phyloP scores from a whole-genome alignment of 2,797 vertebrate genomes.

The Poeciliopsis presidionis region DNA sequence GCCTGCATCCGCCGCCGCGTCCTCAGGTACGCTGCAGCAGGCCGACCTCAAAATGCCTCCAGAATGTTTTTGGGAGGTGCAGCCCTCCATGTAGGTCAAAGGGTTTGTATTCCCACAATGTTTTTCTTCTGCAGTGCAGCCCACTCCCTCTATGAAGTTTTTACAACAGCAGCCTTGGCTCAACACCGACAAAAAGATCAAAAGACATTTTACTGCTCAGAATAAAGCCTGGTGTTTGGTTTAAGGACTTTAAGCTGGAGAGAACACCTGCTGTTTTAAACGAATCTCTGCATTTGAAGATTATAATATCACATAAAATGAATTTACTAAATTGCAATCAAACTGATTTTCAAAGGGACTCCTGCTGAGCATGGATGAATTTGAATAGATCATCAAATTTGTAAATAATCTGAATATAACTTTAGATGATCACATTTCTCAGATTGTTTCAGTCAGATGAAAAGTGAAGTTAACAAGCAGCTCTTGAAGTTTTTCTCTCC shows the following conservation, averaged over 20 bases:
- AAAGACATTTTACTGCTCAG: conserved; percentile 15
- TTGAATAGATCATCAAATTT: conserved; percentile 17
- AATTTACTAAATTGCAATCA: conserved; percentile 24
- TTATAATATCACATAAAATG: background rate
- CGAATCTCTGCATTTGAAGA: background rate
- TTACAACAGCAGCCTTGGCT: conserved; percentile 48
- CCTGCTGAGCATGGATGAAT: background rate
- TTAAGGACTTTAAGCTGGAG: conserved; percentile 1
- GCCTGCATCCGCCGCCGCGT: conserved; percentile 1
- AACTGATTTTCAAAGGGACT: conserved; percentile 23
- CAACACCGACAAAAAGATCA: conserved; percentile 46
- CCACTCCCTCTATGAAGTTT: conserved; percentile 54
- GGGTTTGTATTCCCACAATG: conserved; percentile 40
- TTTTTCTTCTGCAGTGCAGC: conserved; percentile 48
- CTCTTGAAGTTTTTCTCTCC: conserved; percentile 28
- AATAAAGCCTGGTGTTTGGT: background rate
- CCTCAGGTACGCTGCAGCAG: background rate
- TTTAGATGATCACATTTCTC: conserved; percentile 39
- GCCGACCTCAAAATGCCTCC: conserved; percentile 17
- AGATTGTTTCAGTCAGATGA: conserved; percentile 25
- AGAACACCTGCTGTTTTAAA: background rate
- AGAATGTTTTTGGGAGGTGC: conserved; percentile 32
- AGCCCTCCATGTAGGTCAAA: conserved; percentile 45
- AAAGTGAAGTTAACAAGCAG: conserved; percentile 13
- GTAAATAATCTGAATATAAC: conserved; percentile 12